phyloP scores from a whole-genome alignment of 1,140 invertebrate genomes.

The Heliconius hermathena region DNA sequence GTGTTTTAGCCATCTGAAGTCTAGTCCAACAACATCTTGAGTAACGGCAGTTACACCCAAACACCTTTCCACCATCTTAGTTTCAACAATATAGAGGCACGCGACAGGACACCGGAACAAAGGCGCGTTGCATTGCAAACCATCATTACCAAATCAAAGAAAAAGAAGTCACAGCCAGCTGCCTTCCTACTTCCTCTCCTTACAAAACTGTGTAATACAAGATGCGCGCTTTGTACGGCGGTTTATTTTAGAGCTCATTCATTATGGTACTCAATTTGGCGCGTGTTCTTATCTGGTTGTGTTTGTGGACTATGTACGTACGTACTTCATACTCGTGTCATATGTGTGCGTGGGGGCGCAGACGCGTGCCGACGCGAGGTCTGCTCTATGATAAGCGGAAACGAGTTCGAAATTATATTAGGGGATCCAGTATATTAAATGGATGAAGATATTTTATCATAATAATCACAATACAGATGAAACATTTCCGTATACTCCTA shows the following conservation, averaged over 20 bases:
- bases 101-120: conserved; percentile 76
- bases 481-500: not conserved
- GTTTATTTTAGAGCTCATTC: conserved; percentile 76
- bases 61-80: conserved; percentile 79
- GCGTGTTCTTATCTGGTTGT: conserved; percentile 75
- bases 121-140: conserved; percentile 72
- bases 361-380: conserved; percentile 50
- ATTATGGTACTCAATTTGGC: conserved; percentile 75
- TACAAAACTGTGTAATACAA: conserved; percentile 78
- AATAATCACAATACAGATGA: not conserved
- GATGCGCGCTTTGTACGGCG: conserved; percentile 66
- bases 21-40: conserved; percentile 66
- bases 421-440: conserved; percentile 27
- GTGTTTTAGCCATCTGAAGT: conserved; percentile 17
- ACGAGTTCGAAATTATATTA: conserved; percentile 42
- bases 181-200: conserved; percentile 77
- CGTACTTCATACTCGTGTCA: conserved; percentile 40
- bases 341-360: conserved; percentile 49
- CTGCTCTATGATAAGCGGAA: conserved; percentile 49
- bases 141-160: conserved; percentile 75
- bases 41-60: conserved; percentile 61
- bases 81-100: conserved; percentile 66
- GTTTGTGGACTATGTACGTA: conserved; percentile 43
- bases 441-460: conserved; percentile 4
- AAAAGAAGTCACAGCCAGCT: conserved; percentile 73